phyloP scores from a whole-genome alignment of 92 coral and sea anemone genomes.

The Porites cylindrica region DNA sequence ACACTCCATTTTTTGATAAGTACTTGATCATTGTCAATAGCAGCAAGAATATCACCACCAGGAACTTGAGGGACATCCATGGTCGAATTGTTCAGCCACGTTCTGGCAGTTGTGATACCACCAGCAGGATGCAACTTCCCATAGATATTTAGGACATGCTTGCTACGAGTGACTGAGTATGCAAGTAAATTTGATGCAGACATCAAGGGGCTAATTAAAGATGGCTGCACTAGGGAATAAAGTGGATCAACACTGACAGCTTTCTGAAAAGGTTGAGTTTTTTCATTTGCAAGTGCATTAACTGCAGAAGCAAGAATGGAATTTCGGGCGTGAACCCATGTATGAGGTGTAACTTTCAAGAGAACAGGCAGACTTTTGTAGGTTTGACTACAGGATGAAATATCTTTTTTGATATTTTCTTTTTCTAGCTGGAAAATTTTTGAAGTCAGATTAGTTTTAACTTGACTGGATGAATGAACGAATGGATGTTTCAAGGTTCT shows the following conservation, averaged over 20 bases:
- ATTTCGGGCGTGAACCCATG: constrained; percentile 17
- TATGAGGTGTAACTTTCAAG: constrained; percentile 16
- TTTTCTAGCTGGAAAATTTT: constrained; percentile 18
- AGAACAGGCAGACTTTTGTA: constrained; percentile 13
- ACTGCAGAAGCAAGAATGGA: not conserved
- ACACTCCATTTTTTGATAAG: constrained; percentile 50
- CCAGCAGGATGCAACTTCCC: constrained; percentile 1
- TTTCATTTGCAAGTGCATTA: constrained; percentile 15
- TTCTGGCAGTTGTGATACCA: constrained; percentile 5
- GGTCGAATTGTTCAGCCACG: constrained; percentile 29
- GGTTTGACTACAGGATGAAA: constrained; percentile 26
- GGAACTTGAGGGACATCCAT: constrained; percentile 38
- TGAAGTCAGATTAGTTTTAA: constrained; percentile 5
- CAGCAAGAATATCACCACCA: constrained; percentile 35
- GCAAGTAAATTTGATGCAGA: too few relatives aligned
- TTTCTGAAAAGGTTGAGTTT: not conserved
- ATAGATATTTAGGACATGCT: too few relatives aligned
- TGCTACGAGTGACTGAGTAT: too few relatives aligned
- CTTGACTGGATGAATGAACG: too few relatives aligned
- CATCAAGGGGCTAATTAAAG: too few relatives aligned
- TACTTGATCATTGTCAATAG: constrained; percentile 54
- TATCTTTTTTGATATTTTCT: constrained; percentile 10
- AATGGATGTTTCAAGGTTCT: not conserved
- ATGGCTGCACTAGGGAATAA: constrained; percentile 17
- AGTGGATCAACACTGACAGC: not conserved